Percentiles rank a stretch among this genome's conserved stretches.
These are phyloP conservation scores for Tapirus terrestris DNA, from an alignment of 2,113 vertebrate species.

Conservation along the genomic window DNA sequence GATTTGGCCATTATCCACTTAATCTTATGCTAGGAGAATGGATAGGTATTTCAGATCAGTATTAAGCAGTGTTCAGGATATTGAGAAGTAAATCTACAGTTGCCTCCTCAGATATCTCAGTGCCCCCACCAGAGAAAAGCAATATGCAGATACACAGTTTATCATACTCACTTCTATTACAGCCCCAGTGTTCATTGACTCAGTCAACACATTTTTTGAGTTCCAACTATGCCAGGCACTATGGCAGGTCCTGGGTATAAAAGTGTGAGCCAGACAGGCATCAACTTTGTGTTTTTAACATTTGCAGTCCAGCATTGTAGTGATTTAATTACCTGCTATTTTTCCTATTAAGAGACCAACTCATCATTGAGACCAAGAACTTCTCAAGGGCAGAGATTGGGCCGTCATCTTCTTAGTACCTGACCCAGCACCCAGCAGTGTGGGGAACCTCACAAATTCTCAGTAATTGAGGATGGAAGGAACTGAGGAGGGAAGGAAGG, in stretches of 20 bases:
- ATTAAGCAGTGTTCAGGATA: rapidly evolving
- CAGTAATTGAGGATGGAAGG: not conserved
- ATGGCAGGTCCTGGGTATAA: not conserved
- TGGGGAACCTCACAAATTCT: not conserved
- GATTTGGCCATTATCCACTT: not conserved
- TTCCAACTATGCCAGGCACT: rapidly evolving
- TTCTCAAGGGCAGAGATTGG: not conserved
- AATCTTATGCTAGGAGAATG: not conserved
- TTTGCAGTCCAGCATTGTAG: rapidly evolving
- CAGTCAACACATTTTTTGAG: not conserved
- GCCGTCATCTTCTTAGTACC: not conserved
- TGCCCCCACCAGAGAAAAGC: rapidly evolving
- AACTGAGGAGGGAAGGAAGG: not conserved
- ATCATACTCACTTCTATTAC: rapidly evolving
- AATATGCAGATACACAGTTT: rapidly evolving
- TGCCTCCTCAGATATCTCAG: rapidly evolving
- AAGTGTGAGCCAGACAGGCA: rapidly evolving
- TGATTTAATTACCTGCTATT: rapidly evolving
- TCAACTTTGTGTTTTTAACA: rapidly evolving
- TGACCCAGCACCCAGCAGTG: not conserved
- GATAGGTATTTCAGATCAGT: rapidly evolving
- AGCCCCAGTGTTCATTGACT: rapidly evolving
- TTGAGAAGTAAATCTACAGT: rapidly evolving
- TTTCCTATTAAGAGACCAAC: not conserved
- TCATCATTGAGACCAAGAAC: not conserved